A percentile compares a stretch with the other conserved stretches of the same genome.
Conservation (phyloP, 2,888 invertebrate species). For the Callinectes sapidus region DNA sequence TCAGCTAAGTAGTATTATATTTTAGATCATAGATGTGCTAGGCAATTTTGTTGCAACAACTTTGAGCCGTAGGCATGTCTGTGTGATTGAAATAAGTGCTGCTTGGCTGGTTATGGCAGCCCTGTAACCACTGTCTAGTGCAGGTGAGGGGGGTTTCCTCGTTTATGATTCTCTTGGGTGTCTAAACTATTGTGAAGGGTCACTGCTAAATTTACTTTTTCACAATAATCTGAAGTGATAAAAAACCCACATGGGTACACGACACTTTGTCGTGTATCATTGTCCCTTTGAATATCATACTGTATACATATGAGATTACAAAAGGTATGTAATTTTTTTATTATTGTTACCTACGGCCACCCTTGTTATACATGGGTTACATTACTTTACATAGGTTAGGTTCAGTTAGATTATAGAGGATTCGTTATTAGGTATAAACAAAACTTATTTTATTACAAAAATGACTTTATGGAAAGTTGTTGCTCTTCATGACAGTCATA, state of each 20-base stretch:
- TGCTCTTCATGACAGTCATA: constrained; percentile 8
- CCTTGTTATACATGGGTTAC: constrained; percentile 8
- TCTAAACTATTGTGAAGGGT: too few species aligned
- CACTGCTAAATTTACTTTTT: too few species aligned
- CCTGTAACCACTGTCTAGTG: too few species aligned
- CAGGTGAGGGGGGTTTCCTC: too few species aligned
- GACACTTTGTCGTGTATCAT: background rate
- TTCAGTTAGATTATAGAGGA: background rate
- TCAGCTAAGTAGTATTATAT: too few species aligned
- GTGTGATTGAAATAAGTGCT: too few species aligned
- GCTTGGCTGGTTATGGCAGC: too few species aligned
- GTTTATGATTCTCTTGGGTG: too few species aligned
- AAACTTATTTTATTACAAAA: background rate
- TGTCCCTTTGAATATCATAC: constrained; percentile 15
- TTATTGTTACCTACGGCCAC: background rate
- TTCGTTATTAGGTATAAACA: constrained; percentile 1
- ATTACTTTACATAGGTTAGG: constrained; percentile 2
- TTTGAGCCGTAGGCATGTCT: too few species aligned
- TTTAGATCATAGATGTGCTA: too few species aligned
- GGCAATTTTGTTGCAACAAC: too few species aligned
- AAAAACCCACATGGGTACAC: background rate
- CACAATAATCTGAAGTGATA: background rate
- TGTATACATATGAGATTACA: background rate
- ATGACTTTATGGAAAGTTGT: background rate
- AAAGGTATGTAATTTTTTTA: background rate